Evolutionary conservation across 2,888 invertebrate species (phyloP).

Genomic region (Zele albiditarsus): DNA sequence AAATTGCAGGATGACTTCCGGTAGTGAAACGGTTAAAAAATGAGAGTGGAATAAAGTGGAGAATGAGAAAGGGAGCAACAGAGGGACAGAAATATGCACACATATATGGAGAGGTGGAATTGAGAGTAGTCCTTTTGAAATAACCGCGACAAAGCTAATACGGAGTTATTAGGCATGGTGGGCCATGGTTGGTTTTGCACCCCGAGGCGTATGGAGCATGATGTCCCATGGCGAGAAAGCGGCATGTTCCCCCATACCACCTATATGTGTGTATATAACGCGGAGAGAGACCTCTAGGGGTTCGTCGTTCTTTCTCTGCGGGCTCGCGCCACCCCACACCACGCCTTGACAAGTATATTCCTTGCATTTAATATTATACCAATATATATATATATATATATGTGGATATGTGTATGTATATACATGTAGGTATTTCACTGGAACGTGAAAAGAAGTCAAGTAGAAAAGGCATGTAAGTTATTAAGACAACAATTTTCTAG

Average conservation of each 20-base stretch:
- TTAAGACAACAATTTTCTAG: too few relatives aligned
- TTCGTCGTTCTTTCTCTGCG: conserved; percentile 16
- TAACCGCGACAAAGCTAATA: conserved; percentile 66
- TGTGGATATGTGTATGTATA: not conserved
- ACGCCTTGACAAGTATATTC: conserved; percentile 65
- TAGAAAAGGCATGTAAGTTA: not conserved
- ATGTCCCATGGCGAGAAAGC: conserved; percentile 60
- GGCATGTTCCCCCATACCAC: conserved; percentile 47
- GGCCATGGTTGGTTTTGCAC: conserved; percentile 62
- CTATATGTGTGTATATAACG: not conserved
- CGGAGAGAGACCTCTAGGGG: not conserved
- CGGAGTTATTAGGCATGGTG: conserved; percentile 66
- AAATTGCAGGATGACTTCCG: conserved; percentile 1
- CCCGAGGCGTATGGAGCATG: conserved; percentile 59
- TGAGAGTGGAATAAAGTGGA: not conserved
- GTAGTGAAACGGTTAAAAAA: conserved; percentile 2
- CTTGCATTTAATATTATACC: conserved; percentile 55
- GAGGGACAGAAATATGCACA: not conserved
- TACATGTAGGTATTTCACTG: not conserved
- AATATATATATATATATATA: not conserved
- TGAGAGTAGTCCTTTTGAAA: conserved; percentile 57
- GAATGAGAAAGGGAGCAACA: not conserved
- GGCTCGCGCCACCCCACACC: conserved; percentile 36
- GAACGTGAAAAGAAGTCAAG: not conserved
- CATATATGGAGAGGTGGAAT: conserved; percentile 22